Conservation (phyloP, 2,797 vertebrate genomes). For the Micrastur ruficollis region DNA sequence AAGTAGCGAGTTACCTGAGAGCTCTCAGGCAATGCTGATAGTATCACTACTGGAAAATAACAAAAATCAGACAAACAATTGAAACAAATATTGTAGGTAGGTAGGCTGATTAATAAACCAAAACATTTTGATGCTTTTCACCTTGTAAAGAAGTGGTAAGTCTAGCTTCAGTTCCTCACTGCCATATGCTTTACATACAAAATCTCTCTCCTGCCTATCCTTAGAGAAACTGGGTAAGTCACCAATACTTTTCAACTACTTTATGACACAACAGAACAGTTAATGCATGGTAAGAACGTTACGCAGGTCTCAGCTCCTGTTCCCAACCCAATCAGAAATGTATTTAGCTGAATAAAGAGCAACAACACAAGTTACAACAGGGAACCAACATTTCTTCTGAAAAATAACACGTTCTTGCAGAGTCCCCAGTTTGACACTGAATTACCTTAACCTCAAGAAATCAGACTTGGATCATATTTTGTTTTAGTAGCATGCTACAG, state of each 20-base stretch:
- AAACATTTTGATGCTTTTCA: neutral
- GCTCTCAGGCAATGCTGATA: neutral
- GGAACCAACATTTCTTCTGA: rapidly evolving
- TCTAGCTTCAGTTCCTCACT: neutral
- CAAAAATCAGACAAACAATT: neutral
- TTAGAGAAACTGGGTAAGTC: neutral
- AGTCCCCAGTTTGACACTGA: neutral
- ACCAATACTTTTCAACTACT: neutral
- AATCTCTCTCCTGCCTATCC: neutral
- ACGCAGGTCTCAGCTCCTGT: neutral
- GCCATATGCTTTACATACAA: neutral
- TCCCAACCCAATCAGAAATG: neutral
- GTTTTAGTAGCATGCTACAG: rapidly evolving
- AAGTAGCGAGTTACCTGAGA: constrained; percentile 7
- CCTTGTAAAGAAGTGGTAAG: neutral
- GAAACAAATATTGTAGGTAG: neutral
- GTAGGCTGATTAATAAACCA: neutral
- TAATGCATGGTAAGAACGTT: neutral
- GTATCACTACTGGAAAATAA: neutral
- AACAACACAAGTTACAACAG: neutral
- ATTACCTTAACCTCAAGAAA: neutral
- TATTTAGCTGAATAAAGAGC: neutral
- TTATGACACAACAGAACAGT: neutral
- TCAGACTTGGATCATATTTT: neutral
- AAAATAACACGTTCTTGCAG: neutral